Base-by-base conservation (phyloP, 2,888 invertebrate species). In the Drosophila multiciliata region DNA sequence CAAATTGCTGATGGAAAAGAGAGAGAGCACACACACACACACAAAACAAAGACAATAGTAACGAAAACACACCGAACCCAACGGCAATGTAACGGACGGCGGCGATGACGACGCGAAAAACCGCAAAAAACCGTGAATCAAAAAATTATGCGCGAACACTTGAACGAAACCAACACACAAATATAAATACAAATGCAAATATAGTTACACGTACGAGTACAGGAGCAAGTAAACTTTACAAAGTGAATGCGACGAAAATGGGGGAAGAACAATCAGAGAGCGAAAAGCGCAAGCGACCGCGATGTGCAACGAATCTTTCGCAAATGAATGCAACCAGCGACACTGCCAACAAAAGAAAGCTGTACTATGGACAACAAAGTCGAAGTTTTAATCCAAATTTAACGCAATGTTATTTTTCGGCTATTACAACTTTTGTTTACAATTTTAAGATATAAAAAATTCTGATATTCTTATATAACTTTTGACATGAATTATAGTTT, bases 271-370 rank as follows among this genome's bases (percentile, higher is more conserved):
- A 78, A 78, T 66, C 78, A 66, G 61, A 75, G 75, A 55, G 64
- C 40, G 58, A 78, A 72, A 67, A 71, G 72, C 78, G 81, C 76
- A 69, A 76, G 59, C 80, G 80, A 84, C 87, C 89, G 90, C 87
- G 76, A 82, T 72, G 80, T 89, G 89, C 89, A 90, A 89, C 90
- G 83, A 75, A 71, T 83, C 87, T 87, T 90, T 87, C 52, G 82
- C 87, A 84, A 87, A 89, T 89, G 85, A 85, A 75, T 85, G 85
- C 84, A 84, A 60, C 59, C 80, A 69, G 48, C 77, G 54, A 63
- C 60, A 66, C 33, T 62, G 68, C 70, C 85, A 68, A 82, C 87
- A 78, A 78, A 89, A 85, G 88, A 87, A 87, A 82, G 78, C 78
- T 59, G 69, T 66, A 73, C 64, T 23, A 62, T 74, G 65, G 80